Base-by-base conservation (phyloP, 2,113 vertebrate genomes). In the Crotalus tigris region DNA sequence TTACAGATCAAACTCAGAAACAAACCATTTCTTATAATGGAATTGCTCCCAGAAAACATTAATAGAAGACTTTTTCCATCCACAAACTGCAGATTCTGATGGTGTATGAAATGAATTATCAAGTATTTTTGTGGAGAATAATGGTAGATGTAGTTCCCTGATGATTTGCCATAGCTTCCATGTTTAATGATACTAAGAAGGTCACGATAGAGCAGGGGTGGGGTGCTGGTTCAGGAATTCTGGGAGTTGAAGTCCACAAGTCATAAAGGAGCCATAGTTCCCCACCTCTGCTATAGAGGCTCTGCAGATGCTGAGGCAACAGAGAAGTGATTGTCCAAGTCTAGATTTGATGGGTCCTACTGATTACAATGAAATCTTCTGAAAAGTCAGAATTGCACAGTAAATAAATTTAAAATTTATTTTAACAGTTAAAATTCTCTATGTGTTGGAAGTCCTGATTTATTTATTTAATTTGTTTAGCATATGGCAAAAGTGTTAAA, bases 381-480 rank as follows among this genome's bases (percentile, higher is more conserved):
- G 85, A 33, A 58, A 91, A 88, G 39, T 61, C 85, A 75, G 58
- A 29, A 29, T 49, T 24, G 44, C 8, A 19, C 12, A 53, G 54
- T 61, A 44, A 75, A 91, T 88, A 57, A 89, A 58, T 13, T 51
- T 93, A 39, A 39, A 39, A 39, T 39, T 39, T 39, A 39, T 39
- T 39, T 39, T 39, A 39, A 39, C 44, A 87, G 91, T 23, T 88
- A 96, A 91, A 0, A 3, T 90, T 93, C 92, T 64, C 61, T 95
- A 94, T 94, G 89, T 92, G 85, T 55, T 21, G 11, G 85, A 88
- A 88, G 91, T 88, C 4, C 61, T 95, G 92, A 93, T 81, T 51
- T 9, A 51, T 51, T 51, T 51, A 51, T 51, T 51, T 51, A 51
- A 51, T 51, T 51, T 51, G 49, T 51, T 51, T 51, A 51, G 49